Evolutionary conservation across 2,888 invertebrate genomes (phyloP), one percentile per base, ranked within the genome.

Genomic region (Allacma fusca): DNA sequence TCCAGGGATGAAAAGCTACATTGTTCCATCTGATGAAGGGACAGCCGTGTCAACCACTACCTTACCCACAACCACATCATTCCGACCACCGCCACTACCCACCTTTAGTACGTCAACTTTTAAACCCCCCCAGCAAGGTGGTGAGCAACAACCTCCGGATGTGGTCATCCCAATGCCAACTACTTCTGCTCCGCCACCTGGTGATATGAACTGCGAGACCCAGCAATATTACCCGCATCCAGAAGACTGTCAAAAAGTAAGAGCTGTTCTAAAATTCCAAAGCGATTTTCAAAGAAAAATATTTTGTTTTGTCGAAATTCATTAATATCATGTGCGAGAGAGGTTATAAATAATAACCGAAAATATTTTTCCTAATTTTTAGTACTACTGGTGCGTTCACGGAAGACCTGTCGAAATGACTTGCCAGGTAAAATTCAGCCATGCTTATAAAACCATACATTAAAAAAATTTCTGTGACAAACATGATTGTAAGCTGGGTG

Each of bases 361-460:
- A 78, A 70, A 78, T 65, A 24, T 68, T 64, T 44, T 64, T 21
- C 28, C 43, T 82, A 81, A 81, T 82, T 79, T 88, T 88, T 87
- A 95, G 94, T 96, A 94, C 85, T 95, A 93, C 88, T 91, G 94
- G 79, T 96, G 96, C 86, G 92, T 93, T 26, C 91, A 94, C 86
- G 94, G 93, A 5, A 91, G 91, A 85, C 91, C 92, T 2, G 87
- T 91, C 70, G 90, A 91, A 83, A 93, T 93, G 85, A 88, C 89
- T 19, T 96, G 96, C 85, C 90, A 91, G 57, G 77, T 77, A 65
- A 77, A 59, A 7, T 59, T 62, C 24, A 26, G n/a, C n/a, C 26
- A 57, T 57, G 57, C 62, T 9, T 62, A 62, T 13, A 29, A 1
- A 50, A 5, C 19, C 50, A n/a, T 50, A 5, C 16, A 50, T 50